Evolutionary conservation across 2,113 vertebrate species (phyloP), one percentile per base, ranked within the genome.

Genomic region (Labeo catla): DNA sequence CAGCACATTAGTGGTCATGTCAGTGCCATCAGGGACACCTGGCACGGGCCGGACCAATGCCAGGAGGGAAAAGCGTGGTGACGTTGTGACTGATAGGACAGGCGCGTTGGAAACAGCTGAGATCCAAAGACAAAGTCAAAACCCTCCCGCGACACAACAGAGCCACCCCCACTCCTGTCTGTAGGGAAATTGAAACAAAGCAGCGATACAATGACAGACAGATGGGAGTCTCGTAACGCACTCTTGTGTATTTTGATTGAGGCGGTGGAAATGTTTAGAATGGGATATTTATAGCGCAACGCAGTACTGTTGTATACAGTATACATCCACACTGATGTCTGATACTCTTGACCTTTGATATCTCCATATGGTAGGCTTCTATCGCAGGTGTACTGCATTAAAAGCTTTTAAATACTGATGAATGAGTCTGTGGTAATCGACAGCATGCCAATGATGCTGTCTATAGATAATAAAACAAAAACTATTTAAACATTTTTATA

Each of bases 11-110:
- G 81, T 66, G 83, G 85, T 59, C 45, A 72, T 88, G 88, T 89
- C 83, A 91, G 87, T 79, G 72, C 86, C 81, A 86, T 89, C 57
- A 87, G 87, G 80, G 86, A 87, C 87, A 91, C 88, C 90, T 89
- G 88, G 88, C 81, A 88, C 43, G 63, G 86, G 84, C 84, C 82
- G 76, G 68, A 77, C 52, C n/a, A 47, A 9, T 84, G 84, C 82
- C 90, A 84, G 81, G 59, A 84, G 45, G 52, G 45, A 77, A 66
- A 76, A 76, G 81, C 34, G 21, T 6, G 39, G 68, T 74, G 87
- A 84, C 28, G 45, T 45, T 76, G 68, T 78, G 87, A 84, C 28
- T 47, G 86, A 89, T 76, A 81, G 85, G 76, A 82, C 57, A 85
- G 77, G 43, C 68, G 59, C n/a, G 45, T 49, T 45, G 72, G 59